phyloP scores from a whole-genome alignment of 2,888 invertebrate species.

The Selenia dentaria region DNA sequence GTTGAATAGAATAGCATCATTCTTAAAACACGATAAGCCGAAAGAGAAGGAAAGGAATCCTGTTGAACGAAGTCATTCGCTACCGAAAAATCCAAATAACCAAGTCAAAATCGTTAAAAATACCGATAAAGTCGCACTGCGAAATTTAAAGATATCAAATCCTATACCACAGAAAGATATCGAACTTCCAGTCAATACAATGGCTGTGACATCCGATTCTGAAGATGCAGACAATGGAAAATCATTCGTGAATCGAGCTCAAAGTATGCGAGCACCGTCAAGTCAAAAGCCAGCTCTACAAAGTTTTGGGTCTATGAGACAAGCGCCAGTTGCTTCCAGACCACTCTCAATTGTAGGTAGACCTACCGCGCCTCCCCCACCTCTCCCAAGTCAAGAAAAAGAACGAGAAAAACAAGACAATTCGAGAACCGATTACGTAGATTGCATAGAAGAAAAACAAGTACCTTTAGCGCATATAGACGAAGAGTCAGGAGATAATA shows the following conservation, averaged over 20 bases:
- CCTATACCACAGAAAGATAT: slow-evolving; percentile 91
- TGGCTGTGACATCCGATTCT: slow-evolving; percentile 84
- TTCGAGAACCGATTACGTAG: slow-evolving; percentile 87
- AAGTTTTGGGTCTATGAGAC: slow-evolving; percentile 93
- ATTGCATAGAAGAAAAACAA: slow-evolving; percentile 89
- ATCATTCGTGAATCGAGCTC: slow-evolving; percentile 89
- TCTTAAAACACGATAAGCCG: slow-evolving; percentile 86
- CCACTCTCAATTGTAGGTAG: slow-evolving; percentile 90
- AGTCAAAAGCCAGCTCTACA: slow-evolving; percentile 86
- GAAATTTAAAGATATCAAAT: slow-evolving; percentile 92
- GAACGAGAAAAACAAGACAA: slow-evolving; percentile 51
- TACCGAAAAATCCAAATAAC: slow-evolving; percentile 84
- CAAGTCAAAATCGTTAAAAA: slow-evolving; percentile 86
- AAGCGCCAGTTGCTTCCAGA: slow-evolving; percentile 86
- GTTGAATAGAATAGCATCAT: slow-evolving; percentile 90
- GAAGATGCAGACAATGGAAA: slow-evolving; percentile 82
- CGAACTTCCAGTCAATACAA: slow-evolving; percentile 83
- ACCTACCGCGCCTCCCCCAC: slow-evolving; percentile 91
- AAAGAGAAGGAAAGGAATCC: slow-evolving; percentile 79
- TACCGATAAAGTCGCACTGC: slow-evolving; percentile 88
- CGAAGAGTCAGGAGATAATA: slow-evolving; percentile 89
- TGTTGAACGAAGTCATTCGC: slow-evolving; percentile 81
- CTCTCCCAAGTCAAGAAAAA: slow-evolving; percentile 78
- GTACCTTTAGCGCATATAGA: slow-evolving; percentile 86
- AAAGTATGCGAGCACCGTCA: slow-evolving; percentile 90